A percentile compares a stretch with the other conserved stretches of the same genome.
Evolutionary conservation across 1,140 invertebrate genomes (phyloP).

Genomic region (Lepidurus arcticus): DNA sequence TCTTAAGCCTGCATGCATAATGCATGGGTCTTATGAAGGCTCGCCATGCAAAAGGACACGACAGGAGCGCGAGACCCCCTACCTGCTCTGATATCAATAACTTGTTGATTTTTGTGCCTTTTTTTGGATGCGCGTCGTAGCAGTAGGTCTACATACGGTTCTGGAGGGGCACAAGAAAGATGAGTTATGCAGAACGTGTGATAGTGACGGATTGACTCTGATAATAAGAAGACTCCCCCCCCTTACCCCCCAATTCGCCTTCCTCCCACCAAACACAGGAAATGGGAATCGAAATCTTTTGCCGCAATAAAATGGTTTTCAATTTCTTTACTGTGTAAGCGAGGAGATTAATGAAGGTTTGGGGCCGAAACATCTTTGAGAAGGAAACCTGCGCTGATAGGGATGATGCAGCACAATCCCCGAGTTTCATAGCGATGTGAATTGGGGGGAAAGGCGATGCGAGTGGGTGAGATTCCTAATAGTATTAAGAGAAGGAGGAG

Average conservation of each 20-base stretch:
- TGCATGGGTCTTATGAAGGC: background rate
- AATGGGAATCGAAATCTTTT: background rate
- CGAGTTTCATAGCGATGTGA: background rate
- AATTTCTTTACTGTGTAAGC: background rate
- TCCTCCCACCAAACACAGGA: background rate
- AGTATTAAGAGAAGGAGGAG: background rate
- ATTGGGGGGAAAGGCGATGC: background rate
- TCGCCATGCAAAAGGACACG: background rate
- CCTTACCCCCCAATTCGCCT: background rate
- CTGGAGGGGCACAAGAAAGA: background rate
- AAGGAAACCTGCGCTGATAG: background rate
- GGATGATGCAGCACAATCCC: background rate
- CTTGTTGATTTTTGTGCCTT: background rate
- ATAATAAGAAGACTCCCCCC: background rate
- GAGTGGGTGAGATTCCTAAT: background rate
- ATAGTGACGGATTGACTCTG: background rate
- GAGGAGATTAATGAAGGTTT: constrained; percentile 6
- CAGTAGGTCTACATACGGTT: background rate
- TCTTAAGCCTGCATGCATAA: background rate
- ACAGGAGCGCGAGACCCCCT: background rate
- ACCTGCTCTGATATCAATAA: constrained; percentile 15
- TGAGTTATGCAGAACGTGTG: constrained; percentile 14
- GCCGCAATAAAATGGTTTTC: constrained; percentile 11
- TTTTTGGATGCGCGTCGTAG: background rate
- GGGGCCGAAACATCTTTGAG: background rate